Evolutionary conservation across 2,888 invertebrate species (phyloP).

Genomic region (Smittia aterrima): DNA sequence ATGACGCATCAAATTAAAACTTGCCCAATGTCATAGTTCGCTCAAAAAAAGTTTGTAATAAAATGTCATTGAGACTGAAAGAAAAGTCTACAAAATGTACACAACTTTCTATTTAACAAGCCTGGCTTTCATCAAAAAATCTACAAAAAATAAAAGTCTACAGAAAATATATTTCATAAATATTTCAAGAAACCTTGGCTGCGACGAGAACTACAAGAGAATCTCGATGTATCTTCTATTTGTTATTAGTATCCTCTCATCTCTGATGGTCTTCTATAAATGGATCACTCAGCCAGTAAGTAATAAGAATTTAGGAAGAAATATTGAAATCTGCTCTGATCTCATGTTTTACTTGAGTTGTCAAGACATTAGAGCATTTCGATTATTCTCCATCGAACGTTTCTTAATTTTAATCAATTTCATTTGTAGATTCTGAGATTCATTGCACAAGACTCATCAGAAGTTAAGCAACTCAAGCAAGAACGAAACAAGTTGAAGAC

Average conservation of each 20-base stretch:
- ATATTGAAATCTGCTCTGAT: not conserved
- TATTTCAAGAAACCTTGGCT: too few relatives aligned
- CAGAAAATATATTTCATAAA: too few relatives aligned
- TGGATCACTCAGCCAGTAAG: slow-evolving; percentile 12
- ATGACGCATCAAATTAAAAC: slow-evolving; percentile 10
- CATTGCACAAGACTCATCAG: not conserved
- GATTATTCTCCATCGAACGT: too few relatives aligned
- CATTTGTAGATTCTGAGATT: slow-evolving; percentile 14
- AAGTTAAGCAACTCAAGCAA: not conserved
- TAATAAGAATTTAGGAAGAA: not conserved
- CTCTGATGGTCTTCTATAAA: slow-evolving; percentile 29
- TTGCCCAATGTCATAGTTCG: not conserved
- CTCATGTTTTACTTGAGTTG: too few relatives aligned
- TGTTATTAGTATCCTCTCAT: slow-evolving; percentile 20
- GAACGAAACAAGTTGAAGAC: not conserved
- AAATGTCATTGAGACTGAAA: too few relatives aligned
- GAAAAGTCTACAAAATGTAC: too few relatives aligned
- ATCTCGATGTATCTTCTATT: slow-evolving; percentile 38
- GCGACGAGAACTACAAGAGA: too few relatives aligned
- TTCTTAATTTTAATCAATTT: not conserved
- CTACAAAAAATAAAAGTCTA: too few relatives aligned
- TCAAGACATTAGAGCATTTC: too few relatives aligned
- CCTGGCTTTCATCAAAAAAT: too few relatives aligned
- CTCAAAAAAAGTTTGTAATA: not conserved
- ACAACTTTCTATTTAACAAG: too few relatives aligned